Percentiles rank a stretch among this genome's conserved stretches.
Conservation (phyloP, 2,113 vertebrate genomes). For the Mesoclemmys tuberculata region DNA sequence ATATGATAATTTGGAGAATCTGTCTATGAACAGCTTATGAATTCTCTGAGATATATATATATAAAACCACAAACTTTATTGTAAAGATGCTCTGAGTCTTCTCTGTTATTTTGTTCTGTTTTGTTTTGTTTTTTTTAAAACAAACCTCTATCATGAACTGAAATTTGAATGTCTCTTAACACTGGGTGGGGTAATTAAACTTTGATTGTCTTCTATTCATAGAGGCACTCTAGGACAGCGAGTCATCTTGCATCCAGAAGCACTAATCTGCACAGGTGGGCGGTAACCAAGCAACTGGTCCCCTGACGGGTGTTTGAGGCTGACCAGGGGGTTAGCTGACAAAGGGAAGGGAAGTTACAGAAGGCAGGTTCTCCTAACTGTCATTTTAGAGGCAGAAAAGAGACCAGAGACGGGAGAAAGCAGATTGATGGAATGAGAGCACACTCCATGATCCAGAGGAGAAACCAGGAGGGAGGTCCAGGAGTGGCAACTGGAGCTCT, state of each 20-base stretch:
- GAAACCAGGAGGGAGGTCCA: not conserved
- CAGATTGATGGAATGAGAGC: not conserved
- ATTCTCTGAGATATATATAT: too few relatives aligned
- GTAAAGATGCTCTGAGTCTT: too few relatives aligned
- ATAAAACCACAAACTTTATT: too few relatives aligned
- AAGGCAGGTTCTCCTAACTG: not conserved
- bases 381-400: not conserved
- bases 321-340: not conserved
- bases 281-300: not conserved
- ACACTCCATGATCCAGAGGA: not conserved
- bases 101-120: not conserved
- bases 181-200: not conserved
- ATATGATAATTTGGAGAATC: not conserved
- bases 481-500: not conserved
- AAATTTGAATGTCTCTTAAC: not conserved
- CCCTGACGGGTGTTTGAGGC: not conserved
- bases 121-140: too few relatives aligned
- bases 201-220: not conserved
- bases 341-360: not conserved
- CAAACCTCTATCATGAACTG: not conserved
- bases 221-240: not conserved
- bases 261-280: too few relatives aligned
- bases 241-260: not conserved
- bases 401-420: not conserved
- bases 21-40: not conserved